Base-by-base conservation (phyloP, 2,113 vertebrate species). In the Desmodus rotundus region DNA sequence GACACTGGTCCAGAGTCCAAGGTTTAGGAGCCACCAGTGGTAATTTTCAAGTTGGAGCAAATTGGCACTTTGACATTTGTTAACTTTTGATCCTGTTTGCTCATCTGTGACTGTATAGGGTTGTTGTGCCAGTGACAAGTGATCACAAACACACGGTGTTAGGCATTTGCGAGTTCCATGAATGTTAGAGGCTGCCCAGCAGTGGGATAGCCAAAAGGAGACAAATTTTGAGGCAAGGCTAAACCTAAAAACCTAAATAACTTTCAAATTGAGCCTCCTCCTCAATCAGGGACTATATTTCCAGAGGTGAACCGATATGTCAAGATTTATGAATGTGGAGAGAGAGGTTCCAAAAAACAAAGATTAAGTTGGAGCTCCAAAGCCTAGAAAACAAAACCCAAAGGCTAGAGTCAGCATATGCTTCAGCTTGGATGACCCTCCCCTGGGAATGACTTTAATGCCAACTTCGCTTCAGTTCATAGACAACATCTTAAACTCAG, bases 381-480 rank as follows among this genome's bases (percentile, higher is more conserved):
- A 56, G 5, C n/a, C 7, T 20, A 12, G 14, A 74, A 74, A 70
- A 12, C 11, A 47, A 91, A 82, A 82, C 19, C 19, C 22, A 12
- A 87, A 65, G 38, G 1, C 36, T 31, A 36, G 56, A 74, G n/a
- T 93, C 87, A 92, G 47, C 43, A 65, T 45, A 5, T 36, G 4
- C 54, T 89, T 70, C 45, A 33, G 2, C 19, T 76, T 67, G n/a
- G 28, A 67, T 50, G 9, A 80, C 5, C 1, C 45, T 94, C 52
- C 41, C 74, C 20, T 41, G 73, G 38, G 63, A 80, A 84, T 73
- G 56, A 72, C 68, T 58, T 58, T 72, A 36, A 5, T 80, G n/a
- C 78, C 56, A 87, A 61, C 20, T 94, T 87, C 88, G 33, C 74
- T 96, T 78, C 31, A 70, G 43, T 96, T 94, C 50, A 89, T 16